Conservation (phyloP, 2,113 vertebrate species). For the Capra hircus region DNA sequence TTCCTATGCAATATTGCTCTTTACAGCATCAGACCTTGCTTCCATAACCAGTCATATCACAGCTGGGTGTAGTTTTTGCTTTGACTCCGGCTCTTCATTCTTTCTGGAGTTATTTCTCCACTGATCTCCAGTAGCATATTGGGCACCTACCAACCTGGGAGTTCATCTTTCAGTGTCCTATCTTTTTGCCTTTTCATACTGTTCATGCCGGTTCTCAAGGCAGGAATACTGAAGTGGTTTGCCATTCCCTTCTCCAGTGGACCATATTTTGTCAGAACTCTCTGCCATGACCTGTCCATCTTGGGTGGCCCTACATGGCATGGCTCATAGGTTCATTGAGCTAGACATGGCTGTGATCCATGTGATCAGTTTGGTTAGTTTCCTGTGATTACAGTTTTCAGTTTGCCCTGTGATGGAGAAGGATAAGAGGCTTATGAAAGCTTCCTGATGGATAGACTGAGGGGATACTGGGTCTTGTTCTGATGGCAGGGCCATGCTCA, state of each 20-base stretch:
- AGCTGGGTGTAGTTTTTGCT: background rate
- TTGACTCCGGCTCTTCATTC: background rate
- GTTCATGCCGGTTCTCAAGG: background rate
- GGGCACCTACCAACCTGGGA: background rate
- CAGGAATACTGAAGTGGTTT: background rate
- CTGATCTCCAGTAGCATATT: background rate
- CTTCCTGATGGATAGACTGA: too few relatives aligned
- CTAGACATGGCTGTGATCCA: background rate
- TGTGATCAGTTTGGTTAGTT: background rate
- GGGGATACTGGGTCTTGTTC: too few relatives aligned
- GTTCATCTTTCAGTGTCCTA: background rate
- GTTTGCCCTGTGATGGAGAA: background rate
- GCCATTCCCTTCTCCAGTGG: background rate
- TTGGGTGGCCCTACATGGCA: background rate
- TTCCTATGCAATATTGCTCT: background rate
- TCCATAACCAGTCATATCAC: background rate
- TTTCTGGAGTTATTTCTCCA: background rate
- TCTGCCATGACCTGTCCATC: fast-evolving
- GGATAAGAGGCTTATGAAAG: too few relatives aligned
- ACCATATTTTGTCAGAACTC: background rate
- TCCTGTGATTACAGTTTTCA: background rate
- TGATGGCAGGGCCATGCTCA: too few relatives aligned
- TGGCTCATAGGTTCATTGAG: background rate
- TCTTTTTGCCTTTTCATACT: background rate
- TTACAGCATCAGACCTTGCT: background rate